Conservation (phyloP, 2,797 vertebrate species). For the Botia almorhae region DNA sequence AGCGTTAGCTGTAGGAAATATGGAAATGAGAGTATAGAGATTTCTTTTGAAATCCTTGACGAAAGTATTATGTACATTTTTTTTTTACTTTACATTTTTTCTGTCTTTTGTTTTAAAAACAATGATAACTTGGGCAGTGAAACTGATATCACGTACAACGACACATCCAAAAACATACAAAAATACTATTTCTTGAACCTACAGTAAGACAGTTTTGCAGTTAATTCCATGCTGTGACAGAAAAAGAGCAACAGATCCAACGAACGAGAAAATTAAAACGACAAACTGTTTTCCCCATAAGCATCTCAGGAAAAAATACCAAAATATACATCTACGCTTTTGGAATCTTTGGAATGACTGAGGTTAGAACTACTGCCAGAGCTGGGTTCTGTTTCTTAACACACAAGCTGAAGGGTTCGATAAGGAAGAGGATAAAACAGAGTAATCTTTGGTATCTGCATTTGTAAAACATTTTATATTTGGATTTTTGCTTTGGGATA, state of each 20-base stretch:
- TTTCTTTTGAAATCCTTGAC: conserved; percentile 76
- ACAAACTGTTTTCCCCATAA: conserved; percentile 76
- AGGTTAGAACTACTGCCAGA: conserved; percentile 99
- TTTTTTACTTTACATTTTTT: conserved; percentile 53
- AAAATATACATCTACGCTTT: conserved; percentile 99
- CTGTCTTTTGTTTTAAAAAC: conserved; percentile 75
- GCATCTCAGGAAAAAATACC: conserved; percentile 99
- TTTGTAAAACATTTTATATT: conserved; percentile 99
- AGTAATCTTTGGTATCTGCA: conserved; percentile 99
- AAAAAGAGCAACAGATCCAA: conserved; percentile 94
- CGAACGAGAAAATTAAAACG: conserved; percentile 88
- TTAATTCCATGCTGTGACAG: conserved; percentile 99
- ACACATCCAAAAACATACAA: conserved; percentile 98
- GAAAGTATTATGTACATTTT: conserved; percentile 90
- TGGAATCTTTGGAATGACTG: conserved; percentile 92
- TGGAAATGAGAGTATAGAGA: conserved; percentile 78
- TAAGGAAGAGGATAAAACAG: conserved; percentile 79
- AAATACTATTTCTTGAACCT: conserved; percentile 99
- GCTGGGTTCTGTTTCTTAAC: conserved; percentile 98
- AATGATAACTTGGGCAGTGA: conserved; percentile 96
- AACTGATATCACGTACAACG: conserved; percentile 92
- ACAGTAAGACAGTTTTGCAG: conserved; percentile 98
- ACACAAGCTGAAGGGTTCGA: conserved; percentile 96
- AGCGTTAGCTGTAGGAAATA: conserved; percentile 77
- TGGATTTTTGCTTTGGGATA: conserved; percentile 99